These are phyloP conservation scores for Echinarachnius parma DNA, from an alignment of 53 echinoderm and acorn worm species.

Conservation along the genomic window DNA sequence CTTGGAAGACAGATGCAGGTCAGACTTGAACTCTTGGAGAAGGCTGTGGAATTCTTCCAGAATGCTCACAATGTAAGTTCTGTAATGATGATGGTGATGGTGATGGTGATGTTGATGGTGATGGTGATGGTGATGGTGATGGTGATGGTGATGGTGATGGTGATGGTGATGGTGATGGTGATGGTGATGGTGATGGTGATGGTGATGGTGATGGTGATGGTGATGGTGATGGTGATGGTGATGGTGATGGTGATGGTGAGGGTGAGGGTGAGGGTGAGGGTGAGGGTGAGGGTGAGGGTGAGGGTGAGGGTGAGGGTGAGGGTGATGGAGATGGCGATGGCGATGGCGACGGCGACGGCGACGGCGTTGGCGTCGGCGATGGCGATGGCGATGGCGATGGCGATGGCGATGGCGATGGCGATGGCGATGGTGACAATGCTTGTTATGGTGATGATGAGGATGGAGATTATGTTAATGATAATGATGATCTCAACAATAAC, in stretches of 20 bases:
- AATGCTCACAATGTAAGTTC: constrained; percentile 67
- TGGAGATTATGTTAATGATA: no score
- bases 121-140: constrained; percentile 24
- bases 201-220: not conserved
- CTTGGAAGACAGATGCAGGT: constrained; percentile 77
- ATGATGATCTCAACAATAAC: no score
- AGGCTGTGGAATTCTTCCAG: constrained; percentile 82
- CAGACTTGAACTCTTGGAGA: constrained; percentile 72
- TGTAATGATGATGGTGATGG: constrained; percentile 28
- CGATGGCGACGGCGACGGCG: not conserved
- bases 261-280: constrained; percentile 11
- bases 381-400: not conserved
- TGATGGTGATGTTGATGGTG: constrained; percentile 21
- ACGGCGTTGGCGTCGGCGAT: not conserved
- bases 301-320: not conserved
- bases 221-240: constrained; percentile 13
- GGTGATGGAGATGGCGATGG: not conserved
- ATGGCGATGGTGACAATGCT: not conserved
- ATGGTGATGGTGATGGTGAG: constrained; percentile 13
- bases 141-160: constrained; percentile 7
- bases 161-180: not conserved
- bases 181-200: constrained; percentile 1
- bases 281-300: not conserved
- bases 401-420: not conserved
- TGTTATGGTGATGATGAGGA: no score